These are phyloP conservation scores for Fragum sueziense DNA, from an alignment of 2,888 invertebrate species.

Conservation along the genomic window DNA sequence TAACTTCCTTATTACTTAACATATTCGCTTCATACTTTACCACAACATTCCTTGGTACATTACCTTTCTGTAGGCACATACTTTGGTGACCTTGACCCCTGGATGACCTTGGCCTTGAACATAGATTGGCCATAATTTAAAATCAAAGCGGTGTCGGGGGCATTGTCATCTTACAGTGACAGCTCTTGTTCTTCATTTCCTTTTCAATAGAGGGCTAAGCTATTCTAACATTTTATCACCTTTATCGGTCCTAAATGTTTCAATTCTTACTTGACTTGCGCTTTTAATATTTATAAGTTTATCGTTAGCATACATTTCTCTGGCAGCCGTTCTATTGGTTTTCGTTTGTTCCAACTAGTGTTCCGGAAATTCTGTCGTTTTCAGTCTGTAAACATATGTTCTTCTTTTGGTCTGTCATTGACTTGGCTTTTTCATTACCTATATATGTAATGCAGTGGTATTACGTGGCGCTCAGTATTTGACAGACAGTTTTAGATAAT, in stretches of 20 bases:
- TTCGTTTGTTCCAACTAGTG: background rate
- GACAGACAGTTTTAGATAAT: background rate
- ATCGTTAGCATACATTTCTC: slow-evolving; percentile 24
- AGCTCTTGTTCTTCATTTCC: no score
- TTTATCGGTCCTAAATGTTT: background rate
- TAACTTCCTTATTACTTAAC: no score
- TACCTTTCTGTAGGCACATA: no score
- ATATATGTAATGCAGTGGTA: background rate
- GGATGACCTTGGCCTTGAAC: no score
- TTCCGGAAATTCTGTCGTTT: background rate
- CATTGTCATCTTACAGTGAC: no score
- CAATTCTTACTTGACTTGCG: background rate
- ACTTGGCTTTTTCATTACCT: no score
- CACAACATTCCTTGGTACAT: no score
- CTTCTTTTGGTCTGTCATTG: background rate
- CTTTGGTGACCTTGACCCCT: no score
- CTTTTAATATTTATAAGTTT: slow-evolving; percentile 27
- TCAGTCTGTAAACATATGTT: background rate
- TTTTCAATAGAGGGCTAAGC: background rate
- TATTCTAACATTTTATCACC: background rate
- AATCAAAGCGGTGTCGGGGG: no score
- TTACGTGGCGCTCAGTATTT: no score
- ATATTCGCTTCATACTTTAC: no score
- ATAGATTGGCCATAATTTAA: no score
- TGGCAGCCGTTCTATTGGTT: slow-evolving; percentile 19